Conservation (phyloP, 2,113 vertebrate species). For the Glaucomys volans region DNA sequence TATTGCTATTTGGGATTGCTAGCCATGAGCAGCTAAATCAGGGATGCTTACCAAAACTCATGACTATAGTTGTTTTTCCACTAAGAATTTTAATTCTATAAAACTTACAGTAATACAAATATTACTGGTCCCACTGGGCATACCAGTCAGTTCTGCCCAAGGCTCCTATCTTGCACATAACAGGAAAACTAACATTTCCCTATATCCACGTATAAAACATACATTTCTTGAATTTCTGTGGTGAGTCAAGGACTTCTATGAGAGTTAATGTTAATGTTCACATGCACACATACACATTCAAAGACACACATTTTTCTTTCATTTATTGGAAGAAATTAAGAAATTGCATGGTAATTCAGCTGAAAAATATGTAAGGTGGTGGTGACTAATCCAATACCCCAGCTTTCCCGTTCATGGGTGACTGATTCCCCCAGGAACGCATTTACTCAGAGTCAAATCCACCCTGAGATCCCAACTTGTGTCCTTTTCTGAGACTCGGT, state of each 20-base stretch:
- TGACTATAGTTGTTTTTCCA: not conserved
- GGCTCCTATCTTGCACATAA: not conserved
- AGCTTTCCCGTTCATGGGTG: not conserved
- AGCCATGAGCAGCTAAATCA: not conserved
- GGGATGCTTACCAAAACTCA: not conserved
- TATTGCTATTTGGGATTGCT: not conserved
- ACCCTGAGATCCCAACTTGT: not conserved
- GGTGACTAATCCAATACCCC: constrained; percentile 17
- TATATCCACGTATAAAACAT: not conserved
- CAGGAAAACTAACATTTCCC: not conserved
- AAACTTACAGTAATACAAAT: not conserved
- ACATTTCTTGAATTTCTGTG: constrained; percentile 61
- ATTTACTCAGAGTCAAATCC: not conserved
- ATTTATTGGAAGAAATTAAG: constrained; percentile 64
- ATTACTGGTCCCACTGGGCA: not conserved
- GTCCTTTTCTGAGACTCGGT: not conserved
- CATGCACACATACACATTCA: not conserved
- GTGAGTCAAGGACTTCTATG: constrained; percentile 27
- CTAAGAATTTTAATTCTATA: constrained; percentile 42
- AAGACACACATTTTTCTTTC: constrained; percentile 11
- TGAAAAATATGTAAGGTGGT: constrained; percentile 11
- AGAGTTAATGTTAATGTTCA: constrained; percentile 24
- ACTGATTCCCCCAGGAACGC: constrained; percentile 9
- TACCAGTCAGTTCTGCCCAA: not conserved
- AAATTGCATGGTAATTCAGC: constrained; percentile 44